Conservation (phyloP, 2,888 invertebrate genomes). For the Argynnis bischoffii region DNA sequence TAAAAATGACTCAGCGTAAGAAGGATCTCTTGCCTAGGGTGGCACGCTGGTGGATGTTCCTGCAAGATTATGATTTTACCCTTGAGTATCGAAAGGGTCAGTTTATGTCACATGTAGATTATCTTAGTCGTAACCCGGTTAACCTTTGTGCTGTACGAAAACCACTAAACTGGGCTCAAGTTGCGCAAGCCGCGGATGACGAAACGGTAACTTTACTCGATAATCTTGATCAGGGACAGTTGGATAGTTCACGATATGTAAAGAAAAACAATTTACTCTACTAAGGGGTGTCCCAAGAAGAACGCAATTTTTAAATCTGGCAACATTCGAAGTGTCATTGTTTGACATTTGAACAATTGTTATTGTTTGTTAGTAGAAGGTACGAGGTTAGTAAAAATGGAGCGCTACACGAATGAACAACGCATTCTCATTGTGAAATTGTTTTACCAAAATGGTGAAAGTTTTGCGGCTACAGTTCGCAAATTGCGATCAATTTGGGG, state of each 20-base stretch:
- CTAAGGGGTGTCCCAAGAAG: no score
- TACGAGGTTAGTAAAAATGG: no score
- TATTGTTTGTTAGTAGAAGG: no score
- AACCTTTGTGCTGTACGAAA: constrained; percentile 12
- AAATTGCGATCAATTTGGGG: no score
- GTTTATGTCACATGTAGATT: constrained; percentile 23
- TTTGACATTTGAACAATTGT: no score
- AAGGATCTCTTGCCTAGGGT: constrained; percentile 40
- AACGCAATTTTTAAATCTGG: no score
- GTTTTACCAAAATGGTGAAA: no score
- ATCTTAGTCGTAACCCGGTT: constrained; percentile 33
- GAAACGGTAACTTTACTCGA: neutral
- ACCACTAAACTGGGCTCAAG: constrained; percentile 35
- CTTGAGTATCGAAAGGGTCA: constrained; percentile 34
- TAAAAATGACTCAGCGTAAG: constrained; percentile 46
- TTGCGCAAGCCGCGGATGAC: constrained; percentile 39
- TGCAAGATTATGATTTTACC: constrained; percentile 35
- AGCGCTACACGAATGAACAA: no score
- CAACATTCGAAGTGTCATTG: no score
- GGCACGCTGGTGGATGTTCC: constrained; percentile 28
- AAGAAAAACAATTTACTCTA: neutral
- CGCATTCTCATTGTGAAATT: no score
- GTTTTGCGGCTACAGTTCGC: no score
- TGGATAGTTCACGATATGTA: neutral
- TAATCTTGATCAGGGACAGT: neutral